These are phyloP conservation scores for Mastacembelus armatus DNA, from an alignment of 2,797 vertebrate species.

Conservation along the genomic window DNA sequence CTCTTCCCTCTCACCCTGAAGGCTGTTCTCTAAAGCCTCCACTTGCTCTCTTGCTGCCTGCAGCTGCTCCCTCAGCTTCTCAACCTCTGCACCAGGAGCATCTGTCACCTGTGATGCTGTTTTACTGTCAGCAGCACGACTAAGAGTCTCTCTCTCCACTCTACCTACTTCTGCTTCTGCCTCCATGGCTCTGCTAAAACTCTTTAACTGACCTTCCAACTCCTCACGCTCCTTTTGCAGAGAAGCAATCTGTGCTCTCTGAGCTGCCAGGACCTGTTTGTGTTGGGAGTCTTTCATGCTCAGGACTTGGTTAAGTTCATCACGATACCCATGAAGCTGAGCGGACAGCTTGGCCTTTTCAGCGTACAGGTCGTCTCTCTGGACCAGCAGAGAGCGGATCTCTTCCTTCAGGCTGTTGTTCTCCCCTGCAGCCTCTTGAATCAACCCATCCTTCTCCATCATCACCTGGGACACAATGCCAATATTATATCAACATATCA, in stretches of 20 bases:
- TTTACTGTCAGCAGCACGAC: conserved; percentile 74
- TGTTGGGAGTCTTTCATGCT: conserved; percentile 96
- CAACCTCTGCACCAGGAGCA: conserved; percentile 81
- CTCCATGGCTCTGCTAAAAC: conserved; percentile 73
- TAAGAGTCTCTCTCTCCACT: conserved; percentile 79
- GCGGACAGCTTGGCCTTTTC: conserved; percentile 94
- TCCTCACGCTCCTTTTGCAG: conserved; percentile 85
- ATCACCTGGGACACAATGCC: conserved; percentile 75
- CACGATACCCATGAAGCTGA: conserved; percentile 90
- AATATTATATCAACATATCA: neutral
- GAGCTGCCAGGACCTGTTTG: conserved; percentile 89
- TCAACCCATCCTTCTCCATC: conserved; percentile 93
- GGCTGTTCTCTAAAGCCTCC: conserved; percentile 77
- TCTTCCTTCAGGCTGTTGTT: conserved; percentile 94
- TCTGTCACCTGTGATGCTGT: conserved; percentile 42
- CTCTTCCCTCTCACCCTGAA: conserved; percentile 77
- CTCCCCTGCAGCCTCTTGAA: conserved; percentile 95
- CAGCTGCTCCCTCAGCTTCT: conserved; percentile 85
- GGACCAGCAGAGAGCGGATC: conserved; percentile 87
- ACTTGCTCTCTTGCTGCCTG: conserved; percentile 80
- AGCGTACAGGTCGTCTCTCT: conserved; percentile 92
- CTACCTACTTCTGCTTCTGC: conserved; percentile 58
- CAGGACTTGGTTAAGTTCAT: conserved; percentile 94
- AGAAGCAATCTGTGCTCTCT: conserved; percentile 84
- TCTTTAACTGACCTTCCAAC: conserved; percentile 77